A percentile compares a stretch with the other conserved stretches of the same genome.
phyloP scores from a whole-genome alignment of 2,797 vertebrate genomes.

The Lithobates sylvaticus region DNA sequence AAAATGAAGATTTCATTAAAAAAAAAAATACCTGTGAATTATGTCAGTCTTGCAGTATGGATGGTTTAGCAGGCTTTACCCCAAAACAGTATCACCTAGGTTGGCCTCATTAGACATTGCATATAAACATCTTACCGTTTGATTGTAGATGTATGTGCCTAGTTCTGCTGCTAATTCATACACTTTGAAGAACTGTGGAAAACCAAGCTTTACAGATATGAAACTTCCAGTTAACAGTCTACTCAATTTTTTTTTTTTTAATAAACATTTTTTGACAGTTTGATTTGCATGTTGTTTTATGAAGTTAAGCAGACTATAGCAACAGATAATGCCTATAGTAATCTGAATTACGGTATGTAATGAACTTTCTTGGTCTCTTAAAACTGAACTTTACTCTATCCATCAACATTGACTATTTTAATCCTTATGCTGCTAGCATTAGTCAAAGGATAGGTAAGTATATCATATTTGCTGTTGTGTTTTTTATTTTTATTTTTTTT shows the following conservation, averaged over 20 bases:
- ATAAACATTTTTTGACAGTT: conserved; percentile 2
- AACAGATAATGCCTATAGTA: no score
- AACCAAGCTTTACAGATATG: background rate
- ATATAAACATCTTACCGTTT: background rate
- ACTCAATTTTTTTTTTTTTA: conserved; percentile 4
- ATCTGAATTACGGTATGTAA: no score
- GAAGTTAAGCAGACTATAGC: no score
- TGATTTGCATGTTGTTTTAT: background rate
- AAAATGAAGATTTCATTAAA: background rate
- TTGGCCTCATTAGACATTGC: background rate
- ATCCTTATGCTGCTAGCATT: no score
- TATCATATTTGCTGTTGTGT: no score
- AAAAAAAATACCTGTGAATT: background rate
- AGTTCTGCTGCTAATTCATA: background rate
- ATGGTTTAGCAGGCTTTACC: background rate
- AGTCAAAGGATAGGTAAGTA: no score
- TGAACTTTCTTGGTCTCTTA: no score
- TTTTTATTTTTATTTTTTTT: no score
- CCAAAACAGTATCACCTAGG: background rate
- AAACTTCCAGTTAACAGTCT: background rate
- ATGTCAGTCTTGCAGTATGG: background rate
- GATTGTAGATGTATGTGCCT: conserved; percentile 21
- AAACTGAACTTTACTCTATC: no score
- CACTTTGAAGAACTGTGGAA: background rate
- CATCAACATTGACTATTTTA: no score